Conservation (phyloP, 1,140 invertebrate species). For the Nomia melanderi region DNA sequence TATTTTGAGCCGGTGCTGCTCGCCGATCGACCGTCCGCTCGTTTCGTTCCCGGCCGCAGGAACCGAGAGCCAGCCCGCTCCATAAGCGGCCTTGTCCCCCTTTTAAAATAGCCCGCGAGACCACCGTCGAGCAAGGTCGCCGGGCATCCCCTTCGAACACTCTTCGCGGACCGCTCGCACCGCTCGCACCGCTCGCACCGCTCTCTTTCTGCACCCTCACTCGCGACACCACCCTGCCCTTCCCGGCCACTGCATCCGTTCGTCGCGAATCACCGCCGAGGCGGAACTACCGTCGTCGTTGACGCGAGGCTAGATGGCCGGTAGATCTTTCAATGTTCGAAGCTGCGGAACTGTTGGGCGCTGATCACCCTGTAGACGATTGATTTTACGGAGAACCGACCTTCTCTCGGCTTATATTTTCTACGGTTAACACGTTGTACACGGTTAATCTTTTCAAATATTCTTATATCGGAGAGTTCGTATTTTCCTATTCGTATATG, state of each 20-base stretch:
- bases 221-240: not conserved
- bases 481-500: too few species aligned
- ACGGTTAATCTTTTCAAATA: too few species aligned
- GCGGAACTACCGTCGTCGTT: too few species aligned
- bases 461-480: too few species aligned
- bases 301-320: not conserved
- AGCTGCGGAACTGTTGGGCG: too few species aligned
- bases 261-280: too few species aligned
- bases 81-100: conserved; percentile 55
- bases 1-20: conserved; percentile 34
- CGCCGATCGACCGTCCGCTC: conserved; percentile 35
- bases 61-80: conserved; percentile 29
- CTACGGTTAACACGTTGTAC: too few species aligned
- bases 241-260: too few species aligned
- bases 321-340: too few species aligned
- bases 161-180: not conserved
- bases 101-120: conserved; percentile 37
- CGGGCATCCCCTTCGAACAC: conserved; percentile 12
- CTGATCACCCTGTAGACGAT: too few species aligned
- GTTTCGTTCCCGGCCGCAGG: conserved; percentile 30
- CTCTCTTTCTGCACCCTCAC: not conserved
- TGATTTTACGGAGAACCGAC: too few species aligned
- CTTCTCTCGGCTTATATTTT: too few species aligned
- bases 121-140: conserved; percentile 19
- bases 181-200: not conserved